These are phyloP conservation scores for Chaetura pelagica DNA, from an alignment of 2,113 vertebrate genomes.

Conservation along the genomic window DNA sequence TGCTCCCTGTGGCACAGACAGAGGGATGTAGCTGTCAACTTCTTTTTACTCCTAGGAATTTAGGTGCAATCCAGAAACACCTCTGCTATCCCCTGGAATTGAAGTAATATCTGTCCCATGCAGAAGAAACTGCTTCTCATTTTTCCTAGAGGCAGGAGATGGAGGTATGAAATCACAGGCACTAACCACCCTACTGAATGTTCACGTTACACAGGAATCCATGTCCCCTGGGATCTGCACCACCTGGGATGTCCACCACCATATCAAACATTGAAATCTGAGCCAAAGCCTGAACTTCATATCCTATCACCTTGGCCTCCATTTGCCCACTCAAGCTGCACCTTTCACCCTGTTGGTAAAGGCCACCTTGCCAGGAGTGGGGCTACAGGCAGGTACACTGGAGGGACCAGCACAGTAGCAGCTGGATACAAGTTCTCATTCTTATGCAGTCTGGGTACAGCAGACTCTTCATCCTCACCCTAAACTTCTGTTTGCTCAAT, in stretches of 20 bases:
- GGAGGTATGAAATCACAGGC: not conserved
- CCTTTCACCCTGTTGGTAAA: not conserved
- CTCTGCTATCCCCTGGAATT: not conserved
- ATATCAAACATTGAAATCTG: not conserved
- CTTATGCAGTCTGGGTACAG: not conserved
- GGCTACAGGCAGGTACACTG: not conserved
- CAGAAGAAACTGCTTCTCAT: not conserved
- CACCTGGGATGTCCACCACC: not conserved
- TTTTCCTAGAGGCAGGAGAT: not conserved
- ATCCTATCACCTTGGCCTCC: accelerated
- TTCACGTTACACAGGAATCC: not conserved
- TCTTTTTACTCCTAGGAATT: not conserved
- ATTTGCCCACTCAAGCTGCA: not conserved
- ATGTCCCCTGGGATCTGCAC: not conserved
- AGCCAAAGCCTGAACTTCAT: not conserved
- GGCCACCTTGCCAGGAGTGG: not conserved
- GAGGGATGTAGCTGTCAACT: not conserved
- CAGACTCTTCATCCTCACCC: not conserved
- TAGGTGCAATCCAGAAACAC: constrained; percentile 18
- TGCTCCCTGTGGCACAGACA: not conserved
- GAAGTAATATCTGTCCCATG: not conserved
- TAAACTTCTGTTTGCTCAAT: constrained; percentile 41
- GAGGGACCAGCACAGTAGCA: not conserved
- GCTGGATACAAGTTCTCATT: constrained; percentile 2
- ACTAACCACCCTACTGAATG: not conserved